These are phyloP conservation scores for Melinaea marsaeus DNA, from an alignment of 2,888 invertebrate genomes.

Conservation along the genomic window DNA sequence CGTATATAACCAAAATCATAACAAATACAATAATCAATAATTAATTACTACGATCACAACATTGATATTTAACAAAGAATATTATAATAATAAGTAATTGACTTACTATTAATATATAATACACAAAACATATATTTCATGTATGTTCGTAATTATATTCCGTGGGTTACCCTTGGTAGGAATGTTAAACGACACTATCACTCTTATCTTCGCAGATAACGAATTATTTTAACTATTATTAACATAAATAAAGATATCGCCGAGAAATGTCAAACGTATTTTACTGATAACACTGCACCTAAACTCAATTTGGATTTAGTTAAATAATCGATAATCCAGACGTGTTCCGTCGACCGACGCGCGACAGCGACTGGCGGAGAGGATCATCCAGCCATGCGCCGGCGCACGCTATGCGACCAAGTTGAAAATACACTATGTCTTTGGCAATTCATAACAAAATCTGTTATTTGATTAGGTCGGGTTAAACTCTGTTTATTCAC, in stretches of 20 bases:
- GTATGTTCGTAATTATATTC: constrained; percentile 17
- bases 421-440: constrained; percentile 39
- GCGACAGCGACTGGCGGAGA: constrained; percentile 67
- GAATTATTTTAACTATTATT: constrained; percentile 43
- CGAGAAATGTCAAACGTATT: constrained; percentile 35
- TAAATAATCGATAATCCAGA: constrained; percentile 28
- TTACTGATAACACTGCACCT: constrained; percentile 33
- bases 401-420: constrained; percentile 55
- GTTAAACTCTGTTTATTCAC: constrained; percentile 61
- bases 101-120: background rate
- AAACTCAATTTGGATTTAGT: constrained; percentile 26
- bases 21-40: too few relatives aligned
- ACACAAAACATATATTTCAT: constrained; percentile 3
- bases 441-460: constrained; percentile 17
- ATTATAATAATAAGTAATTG: too few relatives aligned
- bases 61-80: too few relatives aligned
- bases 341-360: constrained; percentile 58
- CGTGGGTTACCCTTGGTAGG: constrained; percentile 28
- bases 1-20: too few relatives aligned
- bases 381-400: constrained; percentile 61
- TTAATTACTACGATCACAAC: too few relatives aligned
- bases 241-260: constrained; percentile 36
- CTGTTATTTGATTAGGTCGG: constrained; percentile 33
- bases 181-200: constrained; percentile 58
- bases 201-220: constrained; percentile 53